Evolutionary conservation across 1,140 invertebrate genomes (phyloP), one percentile per base, ranked within the genome.

Genomic region (Harlomillsia oculata): DNA sequence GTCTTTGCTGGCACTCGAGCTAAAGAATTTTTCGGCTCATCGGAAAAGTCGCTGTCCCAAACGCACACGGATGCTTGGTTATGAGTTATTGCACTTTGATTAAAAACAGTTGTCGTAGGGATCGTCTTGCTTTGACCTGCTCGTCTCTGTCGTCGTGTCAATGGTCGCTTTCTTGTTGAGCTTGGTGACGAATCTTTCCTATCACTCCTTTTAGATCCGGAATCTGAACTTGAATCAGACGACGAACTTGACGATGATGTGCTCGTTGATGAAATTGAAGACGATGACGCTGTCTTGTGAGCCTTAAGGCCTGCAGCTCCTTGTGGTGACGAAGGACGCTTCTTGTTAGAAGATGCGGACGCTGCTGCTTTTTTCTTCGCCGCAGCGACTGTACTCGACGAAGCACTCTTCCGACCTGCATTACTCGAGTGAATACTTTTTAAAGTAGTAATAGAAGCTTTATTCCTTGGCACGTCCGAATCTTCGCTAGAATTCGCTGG

Each of bases 11-110:
- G 58, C 3, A 49, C 43, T 39, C 58, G 23, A 25, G 32, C 26
- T 2, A 54, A 21, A 5, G 52, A 39, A n/a, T n/a, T n/a, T 23
- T 43, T 40, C 5, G 52, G 55, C 18, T 60, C 58, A 60, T 54
- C 58, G 20, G 52, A 55, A 40, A 49, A 60, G 23, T 60, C 58
- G 50, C 58, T 60, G 16, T 60, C 58, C 58, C 58, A 60, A n/a
- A n/a, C n/a, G n/a, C n/a, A n/a, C n/a, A n/a, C n/a, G 13, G 29
- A 4, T 13, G 50, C n/a, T n/a, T 55, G 34, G 6, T 32, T n/a
- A 4, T 59, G 34, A 16, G 25, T 45, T 6, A 53, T 5, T 13
- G 29, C 50, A 50, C 36, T 54, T 5, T 60, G 52, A 60, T 43
- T 60, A 28, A 60, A 60, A 6, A 44, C 36, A 9, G 58, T 60